Conservation (phyloP, 2,888 invertebrate species). For the Beris morrisii region DNA sequence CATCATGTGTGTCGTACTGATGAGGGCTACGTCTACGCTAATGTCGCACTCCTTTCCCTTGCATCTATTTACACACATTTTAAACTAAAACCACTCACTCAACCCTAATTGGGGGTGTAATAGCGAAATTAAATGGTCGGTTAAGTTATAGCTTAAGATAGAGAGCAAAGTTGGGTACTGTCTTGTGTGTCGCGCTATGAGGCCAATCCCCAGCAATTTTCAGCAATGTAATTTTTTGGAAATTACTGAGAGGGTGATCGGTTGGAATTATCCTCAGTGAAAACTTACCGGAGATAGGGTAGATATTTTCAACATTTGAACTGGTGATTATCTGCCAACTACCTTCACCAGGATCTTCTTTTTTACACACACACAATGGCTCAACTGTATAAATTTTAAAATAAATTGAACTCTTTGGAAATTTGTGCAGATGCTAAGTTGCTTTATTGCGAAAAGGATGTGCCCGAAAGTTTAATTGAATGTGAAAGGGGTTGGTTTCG, state of each 20-base stretch:
- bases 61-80: slow-evolving; percentile 16
- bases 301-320: neutral
- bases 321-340: slow-evolving; percentile 14
- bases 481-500: neutral
- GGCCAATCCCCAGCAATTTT: neutral
- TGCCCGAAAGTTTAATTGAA: neutral
- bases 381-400: slow-evolving; percentile 36
- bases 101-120: slow-evolving; percentile 55
- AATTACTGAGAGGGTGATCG: slow-evolving; percentile 9
- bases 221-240: slow-evolving; percentile 4
- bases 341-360: neutral
- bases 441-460: neutral
- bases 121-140: slow-evolving; percentile 51
- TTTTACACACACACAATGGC: neutral
- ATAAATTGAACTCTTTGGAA: slow-evolving; percentile 33
- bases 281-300: slow-evolving; percentile 2
- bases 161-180: neutral
- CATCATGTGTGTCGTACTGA: slow-evolving; percentile 20
- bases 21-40: too few species aligned
- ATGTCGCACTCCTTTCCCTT: neutral
- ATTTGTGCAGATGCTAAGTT: slow-evolving; percentile 23
- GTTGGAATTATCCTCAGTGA: slow-evolving; percentile 5
- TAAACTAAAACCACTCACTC: slow-evolving; percentile 43
- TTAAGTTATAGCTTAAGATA: slow-evolving; percentile 43
- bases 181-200: neutral